Base-by-base conservation (phyloP, 2,113 vertebrate species). In the Lophotis ruficrista region DNA sequence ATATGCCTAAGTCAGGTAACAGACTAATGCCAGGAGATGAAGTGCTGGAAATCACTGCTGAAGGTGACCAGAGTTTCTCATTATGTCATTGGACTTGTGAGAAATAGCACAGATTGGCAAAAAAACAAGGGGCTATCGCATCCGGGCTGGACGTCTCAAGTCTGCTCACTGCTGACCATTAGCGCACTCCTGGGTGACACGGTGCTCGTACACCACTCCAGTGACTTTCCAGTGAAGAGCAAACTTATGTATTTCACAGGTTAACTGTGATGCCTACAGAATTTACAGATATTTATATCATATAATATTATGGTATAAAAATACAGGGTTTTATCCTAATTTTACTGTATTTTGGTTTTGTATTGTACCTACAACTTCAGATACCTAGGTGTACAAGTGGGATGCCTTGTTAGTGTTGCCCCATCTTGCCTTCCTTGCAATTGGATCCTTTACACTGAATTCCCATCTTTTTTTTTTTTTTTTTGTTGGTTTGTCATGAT, bases 371-470 rank as follows among this genome's bases (percentile, higher is more conserved):
- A 78, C 73, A 41, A 72, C 54, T 94, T 93, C 87, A 88, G 76
- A 94, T 95, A 91, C 87, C 68, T 93, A 93, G 90, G 80, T 95
- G 87, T 97, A 96, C 93, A 94, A 96, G 87, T 93, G 93, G 89
- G 96, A 96, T 97, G 96, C 96, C 93, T 96, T 97, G 89, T 93
- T 94, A 95, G 89, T 92, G 89, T 96, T 95, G 89, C 94, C 96
- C 94, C 93, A 83, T 79, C 87, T 96, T 94, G 89, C 94, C 93
- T 97, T 97, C 91, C 95, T 96, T 97, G 84, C 94, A 65, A 94
- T 97, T 95, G 89, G 91, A 94, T 97, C 93, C 96, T 95, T 97
- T 96, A 93, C 95, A 96, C 96, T 97, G 95, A 96, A 97, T 96
- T 96, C 89, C 90, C 92, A 93, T 94, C 70, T 90, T 33, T 48